Base-by-base conservation (phyloP, 2,888 invertebrate species). In the Aquatica leii region DNA sequence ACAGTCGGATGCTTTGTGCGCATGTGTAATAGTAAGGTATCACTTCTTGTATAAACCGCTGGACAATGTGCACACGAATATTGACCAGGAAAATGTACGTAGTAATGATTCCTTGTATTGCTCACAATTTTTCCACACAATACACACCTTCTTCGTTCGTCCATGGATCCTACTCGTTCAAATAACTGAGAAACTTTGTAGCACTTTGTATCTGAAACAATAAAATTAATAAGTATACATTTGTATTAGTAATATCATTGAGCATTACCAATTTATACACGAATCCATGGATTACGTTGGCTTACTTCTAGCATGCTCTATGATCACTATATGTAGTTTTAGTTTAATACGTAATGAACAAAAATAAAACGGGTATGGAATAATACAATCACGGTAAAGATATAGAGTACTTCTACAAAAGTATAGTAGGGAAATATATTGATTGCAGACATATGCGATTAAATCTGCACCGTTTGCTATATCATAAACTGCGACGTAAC, bases 91-190 rank as follows among this genome's bases (percentile, higher is more conserved):
- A 85, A 86, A 78, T 86, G 86, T 70, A 86, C 86, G 78, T 86
- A 86, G 80, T 86, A 86, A 77, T 86, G 86, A 80, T 86, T 86
- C 72, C 86, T 82, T 66, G 86, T 85, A 79, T 86, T 86, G 81
- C 86, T 85, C 72, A 86, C 86, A 75, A 86, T 84, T 82, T 86
- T 86, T 73, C 86, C 86, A 80, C 86, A 86, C 76, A 86, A 80
- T 71, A 84, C 83, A 80, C 86, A 86, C 73, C 85, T 80, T 76
- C 85, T 81, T 77, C 84, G 79, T 79, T 86, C 86, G 80, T 86
- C 86, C 82, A 81, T 83, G 74, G 82, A 81, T 75, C 84, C 85
- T 72, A 85, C 85, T 75, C 85, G 81, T 79, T 85, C 85, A 82
- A 86, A 86, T 77, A 86, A 83, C 80, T 86, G 85, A 74, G 85